A percentile compares a stretch with the other conserved stretches of the same genome.
phyloP scores from a whole-genome alignment of 2,113 vertebrate species.

The Cynoglossus semilaevis region DNA sequence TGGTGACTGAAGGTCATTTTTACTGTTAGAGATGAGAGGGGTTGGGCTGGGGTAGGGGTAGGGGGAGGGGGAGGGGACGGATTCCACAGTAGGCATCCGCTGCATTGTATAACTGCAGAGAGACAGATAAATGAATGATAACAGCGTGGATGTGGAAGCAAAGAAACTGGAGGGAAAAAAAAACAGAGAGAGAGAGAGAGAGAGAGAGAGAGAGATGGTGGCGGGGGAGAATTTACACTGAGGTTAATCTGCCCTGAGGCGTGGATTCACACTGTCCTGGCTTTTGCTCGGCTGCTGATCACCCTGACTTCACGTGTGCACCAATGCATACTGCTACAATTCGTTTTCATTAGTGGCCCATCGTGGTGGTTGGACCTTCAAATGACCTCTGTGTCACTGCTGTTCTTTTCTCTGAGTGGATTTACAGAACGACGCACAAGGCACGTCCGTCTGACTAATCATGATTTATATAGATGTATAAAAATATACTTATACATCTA shows the following conservation, averaged over 20 bases:
- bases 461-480: too few species aligned
- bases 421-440: too few species aligned
- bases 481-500: too few species aligned
- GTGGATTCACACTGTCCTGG: constrained; percentile 5
- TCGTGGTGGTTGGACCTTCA: constrained; percentile 14
- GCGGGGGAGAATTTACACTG: constrained; percentile 11
- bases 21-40: constrained; percentile 27
- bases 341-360: constrained; percentile 43
- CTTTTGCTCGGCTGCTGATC: constrained; percentile 1
- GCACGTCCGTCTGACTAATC: too few species aligned
- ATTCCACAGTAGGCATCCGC: constrained; percentile 44
- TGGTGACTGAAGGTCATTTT: constrained; percentile 70
- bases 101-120: constrained; percentile 43
- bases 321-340: constrained; percentile 18
- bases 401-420: too few species aligned
- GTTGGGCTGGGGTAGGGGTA: too few species aligned
- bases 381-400: constrained; percentile 17
- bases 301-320: constrained; percentile 1
- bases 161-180: background rate
- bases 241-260: constrained; percentile 30
- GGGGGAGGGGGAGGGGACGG: constrained; percentile 19
- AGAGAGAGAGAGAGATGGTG: constrained; percentile 13
- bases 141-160: constrained; percentile 9
- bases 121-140: constrained; percentile 40
- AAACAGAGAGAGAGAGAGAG: constrained; percentile 15